Base-by-base conservation (phyloP, 2,113 vertebrate species). In the Macaca nemestrina region DNA sequence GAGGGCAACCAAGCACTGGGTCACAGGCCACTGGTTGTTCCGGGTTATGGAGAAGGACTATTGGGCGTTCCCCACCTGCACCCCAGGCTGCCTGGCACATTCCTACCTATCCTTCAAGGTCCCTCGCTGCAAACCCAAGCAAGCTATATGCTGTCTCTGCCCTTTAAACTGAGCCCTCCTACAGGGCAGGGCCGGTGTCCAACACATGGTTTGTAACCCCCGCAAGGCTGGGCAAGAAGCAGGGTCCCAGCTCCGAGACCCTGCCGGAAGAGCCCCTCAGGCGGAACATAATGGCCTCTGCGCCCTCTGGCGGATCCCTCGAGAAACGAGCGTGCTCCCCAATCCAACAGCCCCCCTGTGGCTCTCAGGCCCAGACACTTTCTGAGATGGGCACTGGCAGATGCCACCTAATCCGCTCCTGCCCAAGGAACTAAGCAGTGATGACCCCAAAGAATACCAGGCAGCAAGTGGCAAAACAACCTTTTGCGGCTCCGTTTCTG, bases 251-350 rank as follows among this genome's bases (percentile, higher is more conserved):
- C 2, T 75, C 45, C 1, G 11, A 43, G 25, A 52, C 76, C 40
- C 6, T 10, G 35, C 5, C 23, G 8, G 4, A 38, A 35, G 38
- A 35, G 25, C 27, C n/a, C 52, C 61, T 64, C 80, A 3, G 50
- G 2, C 1, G 0, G n/a, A 12, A 52, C 83, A 67, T 75, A 40
- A 2, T 40, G n/a, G 92, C 76, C 78, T 78, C 68, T 92, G 88
- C 96, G 87, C 98, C 98, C 96, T 95, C 98, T 97, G 90, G 95
- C 57, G 97, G 97, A 25, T 14, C 9, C 25, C 16, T 48, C 0
- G 1, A 3, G 57, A 16, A 90, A 87, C 80, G 88, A 76, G 80
- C 45, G 57, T 52, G 17, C 40, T 81, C 48, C 68, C 25, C 5
- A 8, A 1, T n/a, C 61, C n/a, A 20, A 18, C 18, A 18, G 16